A percentile compares a stretch with the other conserved stretches of the same genome.
Evolutionary conservation across 1,140 invertebrate genomes (phyloP).

Genomic region (Eufriesea mexicana): DNA sequence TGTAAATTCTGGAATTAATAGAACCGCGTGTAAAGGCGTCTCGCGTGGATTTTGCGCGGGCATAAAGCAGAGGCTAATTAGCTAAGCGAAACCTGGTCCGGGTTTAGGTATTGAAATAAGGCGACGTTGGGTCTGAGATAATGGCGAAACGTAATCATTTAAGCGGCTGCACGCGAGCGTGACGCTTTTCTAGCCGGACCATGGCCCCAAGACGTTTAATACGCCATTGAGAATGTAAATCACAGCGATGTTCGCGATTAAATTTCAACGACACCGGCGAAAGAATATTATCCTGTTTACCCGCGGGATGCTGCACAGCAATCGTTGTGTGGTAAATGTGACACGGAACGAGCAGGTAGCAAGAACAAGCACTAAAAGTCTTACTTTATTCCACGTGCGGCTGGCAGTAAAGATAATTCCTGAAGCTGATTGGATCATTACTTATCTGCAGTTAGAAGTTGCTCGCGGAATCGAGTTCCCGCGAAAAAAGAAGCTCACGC

Average conservation of each 20-base stretch:
- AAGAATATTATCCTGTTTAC: slow-evolving; percentile 41
- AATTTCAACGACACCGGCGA: slow-evolving; percentile 22
- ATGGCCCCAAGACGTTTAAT: neutral
- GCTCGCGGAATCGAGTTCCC: slow-evolving; percentile 18
- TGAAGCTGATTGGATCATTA: slow-evolving; percentile 70
- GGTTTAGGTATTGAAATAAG: neutral
- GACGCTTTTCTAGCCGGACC: neutral
- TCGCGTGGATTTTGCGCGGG: too few species aligned
- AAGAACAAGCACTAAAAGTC: slow-evolving; percentile 40
- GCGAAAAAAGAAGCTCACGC: neutral
- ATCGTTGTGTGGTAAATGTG: slow-evolving; percentile 43
- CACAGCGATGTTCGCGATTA: slow-evolving; percentile 24
- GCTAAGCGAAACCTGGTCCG: neutral
- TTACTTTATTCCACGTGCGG: slow-evolving; percentile 22
- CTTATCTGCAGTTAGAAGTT: slow-evolving; percentile 61
- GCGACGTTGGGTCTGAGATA: neutral
- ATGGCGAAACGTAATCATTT: neutral
- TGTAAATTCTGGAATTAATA: neutral
- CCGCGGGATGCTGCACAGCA: neutral
- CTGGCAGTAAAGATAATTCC: slow-evolving; percentile 38
- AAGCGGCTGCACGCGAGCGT: neutral
- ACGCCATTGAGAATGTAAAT: slow-evolving; percentile 26
- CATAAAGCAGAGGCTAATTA: neutral
- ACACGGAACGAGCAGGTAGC: slow-evolving; percentile 42
- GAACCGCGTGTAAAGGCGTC: neutral